phyloP scores from a whole-genome alignment of 2,113 vertebrate species.

The Dryoscopus gambensis region DNA sequence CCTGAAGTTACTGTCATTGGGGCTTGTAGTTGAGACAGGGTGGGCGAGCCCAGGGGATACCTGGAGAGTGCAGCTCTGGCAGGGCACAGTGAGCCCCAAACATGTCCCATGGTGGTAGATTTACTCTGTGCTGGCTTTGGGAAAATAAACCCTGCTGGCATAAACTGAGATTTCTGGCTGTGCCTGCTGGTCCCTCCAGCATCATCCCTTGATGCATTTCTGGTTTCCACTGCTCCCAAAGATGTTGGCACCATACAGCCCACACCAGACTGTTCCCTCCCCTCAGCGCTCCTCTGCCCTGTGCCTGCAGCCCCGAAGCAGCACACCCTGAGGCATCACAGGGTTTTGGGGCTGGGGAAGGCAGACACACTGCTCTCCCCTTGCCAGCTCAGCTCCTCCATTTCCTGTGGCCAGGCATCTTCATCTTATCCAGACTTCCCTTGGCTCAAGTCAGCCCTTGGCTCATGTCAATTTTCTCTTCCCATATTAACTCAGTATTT shows the following conservation, averaged over 20 bases:
- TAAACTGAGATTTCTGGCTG: background rate
- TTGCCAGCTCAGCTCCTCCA: background rate
- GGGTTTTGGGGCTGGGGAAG: background rate
- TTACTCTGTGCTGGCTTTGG: background rate
- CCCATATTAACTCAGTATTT: background rate
- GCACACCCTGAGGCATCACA: background rate
- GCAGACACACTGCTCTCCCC: background rate
- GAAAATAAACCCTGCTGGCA: background rate
- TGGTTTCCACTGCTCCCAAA: background rate
- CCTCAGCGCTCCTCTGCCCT: background rate
- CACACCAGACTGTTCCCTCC: background rate
- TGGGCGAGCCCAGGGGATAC: fast-evolving
- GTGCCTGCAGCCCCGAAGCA: background rate
- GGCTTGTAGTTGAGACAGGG: background rate
- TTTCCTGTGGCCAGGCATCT: background rate
- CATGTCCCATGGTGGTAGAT: fast-evolving
- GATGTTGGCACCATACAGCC: background rate
- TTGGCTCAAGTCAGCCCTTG: background rate
- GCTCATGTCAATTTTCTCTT: background rate
- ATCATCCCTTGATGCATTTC: background rate
- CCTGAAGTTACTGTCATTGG: background rate
- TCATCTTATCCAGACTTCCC: background rate
- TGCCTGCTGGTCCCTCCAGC: background rate
- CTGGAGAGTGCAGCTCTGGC: background rate
- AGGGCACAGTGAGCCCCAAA: background rate